Conservation (phyloP, 2,113 vertebrate genomes). For the Gymnorhina tibicen region DNA sequence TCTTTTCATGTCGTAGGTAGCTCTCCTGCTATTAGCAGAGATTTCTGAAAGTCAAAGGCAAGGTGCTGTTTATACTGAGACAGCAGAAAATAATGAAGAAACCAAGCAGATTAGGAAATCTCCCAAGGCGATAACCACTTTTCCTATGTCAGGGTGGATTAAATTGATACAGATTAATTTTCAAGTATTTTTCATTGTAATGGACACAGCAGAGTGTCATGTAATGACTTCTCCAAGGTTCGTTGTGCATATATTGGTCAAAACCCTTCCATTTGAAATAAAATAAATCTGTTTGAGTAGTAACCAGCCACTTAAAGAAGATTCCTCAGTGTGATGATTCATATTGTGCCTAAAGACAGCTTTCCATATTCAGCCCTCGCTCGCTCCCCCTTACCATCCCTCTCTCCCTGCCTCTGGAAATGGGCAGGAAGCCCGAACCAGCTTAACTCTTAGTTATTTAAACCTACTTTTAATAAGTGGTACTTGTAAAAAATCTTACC, state of each 20-base stretch:
- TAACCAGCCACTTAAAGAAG: background rate
- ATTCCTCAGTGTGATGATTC: background rate
- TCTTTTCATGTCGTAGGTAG: background rate
- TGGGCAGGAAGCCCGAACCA: background rate
- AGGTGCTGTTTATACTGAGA: background rate
- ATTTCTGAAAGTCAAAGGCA: background rate
- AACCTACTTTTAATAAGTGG: background rate
- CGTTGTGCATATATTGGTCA: background rate
- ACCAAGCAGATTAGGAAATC: background rate
- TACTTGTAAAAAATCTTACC: background rate
- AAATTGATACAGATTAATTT: background rate
- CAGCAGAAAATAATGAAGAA: background rate
- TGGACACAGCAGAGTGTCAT: background rate
- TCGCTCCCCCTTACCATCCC: background rate
- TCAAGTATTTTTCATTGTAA: background rate
- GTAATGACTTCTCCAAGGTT: background rate
- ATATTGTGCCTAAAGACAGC: background rate
- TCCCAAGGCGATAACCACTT: background rate
- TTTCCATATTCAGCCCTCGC: background rate
- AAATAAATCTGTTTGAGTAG: background rate
- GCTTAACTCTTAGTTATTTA: background rate
- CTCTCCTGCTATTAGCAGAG: background rate
- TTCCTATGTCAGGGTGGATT: background rate
- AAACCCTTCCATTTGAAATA: background rate
- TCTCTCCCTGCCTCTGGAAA: conserved; percentile 12